Base-by-base conservation (phyloP, 2,888 invertebrate species). In the Platerodrilus igneus region DNA sequence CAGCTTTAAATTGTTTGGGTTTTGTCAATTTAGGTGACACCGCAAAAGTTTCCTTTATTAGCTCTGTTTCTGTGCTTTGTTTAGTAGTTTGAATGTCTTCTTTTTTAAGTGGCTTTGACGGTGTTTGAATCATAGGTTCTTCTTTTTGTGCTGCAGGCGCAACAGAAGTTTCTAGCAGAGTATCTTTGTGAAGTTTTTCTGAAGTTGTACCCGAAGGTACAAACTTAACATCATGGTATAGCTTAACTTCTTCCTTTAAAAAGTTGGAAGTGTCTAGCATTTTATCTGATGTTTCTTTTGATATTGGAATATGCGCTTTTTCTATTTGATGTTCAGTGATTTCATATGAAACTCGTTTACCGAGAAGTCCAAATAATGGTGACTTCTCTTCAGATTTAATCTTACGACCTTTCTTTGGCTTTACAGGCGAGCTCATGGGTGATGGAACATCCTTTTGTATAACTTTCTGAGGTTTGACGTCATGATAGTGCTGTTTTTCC, bases 191-290 rank as follows among this genome's bases (percentile, higher is more conserved):
- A n/a, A n/a, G n/a, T n/a, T n/a, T n/a, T n/a, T n/a, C n/a, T n/a
- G n/a, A n/a, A n/a, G n/a, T n/a, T n/a, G n/a, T n/a, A n/a, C n/a
- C n/a, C n/a, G n/a, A n/a, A n/a, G n/a, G n/a, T n/a, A n/a, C n/a
- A n/a, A n/a, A n/a, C n/a, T n/a, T n/a, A 17, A 28, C 28, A 34
- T 51, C 48, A 32, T 52, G 48, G 20, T 47, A 49, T 29, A 38
- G 31, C n/a, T 45, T 48, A 6, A 51, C 38, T 32, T 57, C 53
- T 3, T 43, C 50, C 20, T 48, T 52, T 6, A 49, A 28, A 21
- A 52, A 54, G 31, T 49, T 50, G 1, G 49, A 45, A 4, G 52
- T 52, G 30, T 56, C 46, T 16, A 48, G 48, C 27, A 49, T 43
- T 26, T 39, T 37, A 35, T 47, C 17, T 8, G 18, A 10, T 7